phyloP scores from a whole-genome alignment of 2,888 invertebrate species.

The Cantharis rufa region DNA sequence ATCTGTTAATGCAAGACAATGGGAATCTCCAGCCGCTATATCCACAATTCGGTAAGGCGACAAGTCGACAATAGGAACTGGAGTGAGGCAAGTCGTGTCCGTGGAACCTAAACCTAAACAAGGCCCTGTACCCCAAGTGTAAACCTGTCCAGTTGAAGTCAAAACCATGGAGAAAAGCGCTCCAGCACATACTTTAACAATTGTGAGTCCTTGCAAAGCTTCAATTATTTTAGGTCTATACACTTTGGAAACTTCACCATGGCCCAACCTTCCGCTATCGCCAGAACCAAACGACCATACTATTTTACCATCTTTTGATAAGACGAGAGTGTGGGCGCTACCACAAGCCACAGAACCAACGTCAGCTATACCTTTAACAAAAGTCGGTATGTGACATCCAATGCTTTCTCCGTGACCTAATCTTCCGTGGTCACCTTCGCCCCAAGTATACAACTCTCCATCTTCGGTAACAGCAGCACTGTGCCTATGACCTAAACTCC shows the following conservation, averaged over 20 bases:
- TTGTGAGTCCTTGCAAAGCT: slow-evolving; percentile 60
- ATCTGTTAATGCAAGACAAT: slow-evolving; percentile 64
- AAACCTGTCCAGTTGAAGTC: slow-evolving; percentile 60
- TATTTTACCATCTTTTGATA: slow-evolving; percentile 60
- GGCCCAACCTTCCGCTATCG: slow-evolving; percentile 61
- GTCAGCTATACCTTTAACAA: slow-evolving; percentile 61
- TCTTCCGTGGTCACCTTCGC: slow-evolving; percentile 62
- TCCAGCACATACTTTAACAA: slow-evolving; percentile 62
- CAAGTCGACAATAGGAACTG: slow-evolving; percentile 61
- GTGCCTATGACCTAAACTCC: slow-evolving; percentile 58
- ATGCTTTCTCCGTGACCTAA: slow-evolving; percentile 66
- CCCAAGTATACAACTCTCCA: slow-evolving; percentile 63
- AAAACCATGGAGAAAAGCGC: slow-evolving; percentile 61
- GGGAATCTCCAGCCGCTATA: slow-evolving; percentile 65
- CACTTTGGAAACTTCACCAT: slow-evolving; percentile 53
- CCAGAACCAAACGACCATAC: slow-evolving; percentile 65
- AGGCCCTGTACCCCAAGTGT: slow-evolving; percentile 66
- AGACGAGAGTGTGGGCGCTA: slow-evolving; percentile 60
- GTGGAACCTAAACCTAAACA: slow-evolving; percentile 63
- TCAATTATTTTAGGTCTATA: slow-evolving; percentile 65
- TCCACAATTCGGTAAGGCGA: slow-evolving; percentile 60
- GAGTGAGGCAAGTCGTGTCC: slow-evolving; percentile 61
- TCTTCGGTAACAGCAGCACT: slow-evolving; percentile 63
- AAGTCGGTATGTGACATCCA: slow-evolving; percentile 62
- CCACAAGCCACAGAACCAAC: slow-evolving; percentile 65